These are phyloP conservation scores for Lutjanus argentimaculatus DNA, from an alignment of 2,797 vertebrate species.

Conservation along the genomic window DNA sequence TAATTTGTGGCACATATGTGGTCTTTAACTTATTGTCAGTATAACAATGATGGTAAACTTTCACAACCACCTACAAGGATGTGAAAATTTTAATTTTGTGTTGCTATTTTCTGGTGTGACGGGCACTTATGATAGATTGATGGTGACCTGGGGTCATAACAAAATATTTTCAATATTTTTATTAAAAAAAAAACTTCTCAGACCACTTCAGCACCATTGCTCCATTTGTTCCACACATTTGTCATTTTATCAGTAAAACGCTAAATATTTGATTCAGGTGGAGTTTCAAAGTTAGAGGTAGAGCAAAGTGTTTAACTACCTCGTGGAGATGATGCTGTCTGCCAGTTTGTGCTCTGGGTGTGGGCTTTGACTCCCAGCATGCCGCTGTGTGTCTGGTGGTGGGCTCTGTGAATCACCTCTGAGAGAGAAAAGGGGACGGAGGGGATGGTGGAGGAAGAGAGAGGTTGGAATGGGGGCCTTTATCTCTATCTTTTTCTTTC, in stretches of 20 bases:
- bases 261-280: not conserved
- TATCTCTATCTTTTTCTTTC: slow-evolving; percentile 11
- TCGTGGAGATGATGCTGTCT: not conserved
- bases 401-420: slow-evolving; percentile 7
- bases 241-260: not conserved
- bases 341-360: slow-evolving; percentile 11
- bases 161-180: too few relatives aligned
- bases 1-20: too few relatives aligned
- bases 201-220: too few relatives aligned
- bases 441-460: slow-evolving; percentile 44
- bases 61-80: too few relatives aligned
- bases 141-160: too few relatives aligned
- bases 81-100: not conserved
- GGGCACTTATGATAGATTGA: too few relatives aligned
- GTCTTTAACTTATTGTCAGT: too few relatives aligned
- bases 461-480: not conserved
- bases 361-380: slow-evolving; percentile 57
- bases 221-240: not conserved
- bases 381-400: slow-evolving; percentile 38
- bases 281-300: not conserved
- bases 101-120: too few relatives aligned
- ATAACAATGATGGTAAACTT: too few relatives aligned
- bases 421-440: not conserved
- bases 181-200: too few relatives aligned
- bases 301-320: not conserved